phyloP scores from a whole-genome alignment of 2,113 vertebrate species.

The Cnemophilus loriae region DNA sequence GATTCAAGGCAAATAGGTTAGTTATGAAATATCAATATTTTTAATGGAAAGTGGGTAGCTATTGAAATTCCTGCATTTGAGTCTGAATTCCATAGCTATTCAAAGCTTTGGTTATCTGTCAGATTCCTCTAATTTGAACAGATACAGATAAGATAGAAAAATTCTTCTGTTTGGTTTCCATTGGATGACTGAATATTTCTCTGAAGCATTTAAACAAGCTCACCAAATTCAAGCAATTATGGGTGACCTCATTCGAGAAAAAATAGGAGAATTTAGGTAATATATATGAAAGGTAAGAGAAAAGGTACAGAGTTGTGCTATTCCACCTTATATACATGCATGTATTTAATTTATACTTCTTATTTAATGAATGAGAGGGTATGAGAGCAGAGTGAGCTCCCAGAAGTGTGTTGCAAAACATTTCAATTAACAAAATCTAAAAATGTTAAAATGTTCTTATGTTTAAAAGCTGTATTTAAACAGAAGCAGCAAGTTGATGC shows the following conservation, averaged over 20 bases:
- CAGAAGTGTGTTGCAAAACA: background rate
- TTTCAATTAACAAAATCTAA: background rate
- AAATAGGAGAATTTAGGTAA: background rate
- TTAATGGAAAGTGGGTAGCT: background rate
- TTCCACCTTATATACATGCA: background rate
- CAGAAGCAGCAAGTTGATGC: background rate
- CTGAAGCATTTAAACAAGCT: background rate
- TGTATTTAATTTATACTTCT: background rate
- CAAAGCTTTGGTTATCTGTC: background rate
- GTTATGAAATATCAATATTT: background rate
- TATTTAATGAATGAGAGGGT: background rate
- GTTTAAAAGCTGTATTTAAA: background rate
- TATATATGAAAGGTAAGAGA: background rate
- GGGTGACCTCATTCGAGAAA: background rate
- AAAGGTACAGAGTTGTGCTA: background rate
- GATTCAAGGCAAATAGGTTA: background rate
- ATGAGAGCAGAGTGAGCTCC: background rate
- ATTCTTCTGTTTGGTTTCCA: background rate
- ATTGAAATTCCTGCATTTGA: conserved; percentile 1
- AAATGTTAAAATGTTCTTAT: background rate
- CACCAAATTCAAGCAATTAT: background rate
- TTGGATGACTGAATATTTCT: background rate
- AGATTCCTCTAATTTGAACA: background rate
- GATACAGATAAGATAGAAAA: background rate
- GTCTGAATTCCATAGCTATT: background rate